Base-by-base conservation (phyloP, 2,797 vertebrate species). In the Sardinella longiceps region DNA sequence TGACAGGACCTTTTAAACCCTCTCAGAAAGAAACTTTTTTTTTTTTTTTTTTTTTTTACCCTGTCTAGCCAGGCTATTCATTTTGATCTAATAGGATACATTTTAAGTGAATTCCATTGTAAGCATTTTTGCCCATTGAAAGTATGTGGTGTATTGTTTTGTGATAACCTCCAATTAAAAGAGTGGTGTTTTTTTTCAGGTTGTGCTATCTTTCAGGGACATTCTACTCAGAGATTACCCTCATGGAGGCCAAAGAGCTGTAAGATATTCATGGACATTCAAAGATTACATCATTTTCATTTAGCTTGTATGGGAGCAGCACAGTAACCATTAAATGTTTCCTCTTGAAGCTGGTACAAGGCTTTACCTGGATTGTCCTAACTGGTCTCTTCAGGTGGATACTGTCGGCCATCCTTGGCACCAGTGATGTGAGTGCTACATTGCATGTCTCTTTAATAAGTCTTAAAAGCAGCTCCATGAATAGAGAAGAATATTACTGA, bases 161-260 rank as follows among this genome's bases (percentile, higher is more conserved):
- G 20, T 58, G n/a, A 60, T 60, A 5, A 58, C 25, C 23, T 58
- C 53, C 20, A 5, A 25, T 58, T 58, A n/a, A n/a, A 53, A 53
- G 51, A 23, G 18, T 18, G 15, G 20, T 25, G n/a, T 50, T 77
- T 48, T 53, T 3, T 83, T 91, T 60, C 89, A 97, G 96, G 90
- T 88, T 80, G 89, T 95, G 83, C 91, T 95, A 85, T 89, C 90
- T 88, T 37, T 92, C 88, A 93, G 92, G 89, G 91, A 93, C 63
- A 87, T 89, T 83, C 56, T 95, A 60, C 87, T 94, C 87, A 92
- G 91, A 89, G 87, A 85, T 77, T 89, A 88, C 83, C 87, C 89
- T 53, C 91, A 90, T 84, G 91, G 91, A 91, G 56, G 94, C 84
- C 86, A 81, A 84, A 80, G 91, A 63, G 95, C 94, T 95, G 95